Evolutionary conservation across 2,113 vertebrate species (phyloP), one percentile per base, ranked within the genome.

Genomic region (Lutjanus erythropterus): DNA sequence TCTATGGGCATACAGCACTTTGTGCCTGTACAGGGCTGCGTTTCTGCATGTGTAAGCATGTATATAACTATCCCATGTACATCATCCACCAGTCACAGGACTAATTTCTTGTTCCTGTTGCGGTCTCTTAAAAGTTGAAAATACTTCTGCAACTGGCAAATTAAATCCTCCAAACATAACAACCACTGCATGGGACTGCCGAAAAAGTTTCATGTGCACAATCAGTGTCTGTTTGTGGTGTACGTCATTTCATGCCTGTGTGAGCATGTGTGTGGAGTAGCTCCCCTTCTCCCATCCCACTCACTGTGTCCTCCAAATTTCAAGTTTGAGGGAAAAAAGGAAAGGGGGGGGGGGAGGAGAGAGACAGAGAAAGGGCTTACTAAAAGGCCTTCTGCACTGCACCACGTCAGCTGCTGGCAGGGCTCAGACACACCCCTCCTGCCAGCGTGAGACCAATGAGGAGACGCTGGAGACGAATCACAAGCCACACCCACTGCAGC

Each of bases 401-500:
- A 86, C 83, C 86, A 90, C 72, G 78, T 89, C 86, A 87, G 84
- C 89, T 66, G 68, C 55, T 83, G 78, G 77, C 71, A 81, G 52
- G 9, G 71, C 73, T 73, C 37, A 67, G 78, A 60, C 67, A 83
- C 68, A 9, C 67, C 64, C 80, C 75, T 69, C 71, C 62, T 72
- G 37, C 53, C 83, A 58, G 62, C 33, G 0, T 16, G 19, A 68
- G 46, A 49, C 88, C 85, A 91, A 86, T 89, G 64, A 72, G 71
- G 35, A 81, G 25, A 59, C 42, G 27, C 73, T 50, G 27, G 61
- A 65, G 72, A 81, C 56, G 1, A 11, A 72, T 80, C 75, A 41
- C 55, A 89, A 58, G 73, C 80, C 85, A 82, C 91, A 73, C 87
- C 90, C 86, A 93, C 90, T 91, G 90, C 91, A 93, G 89, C 64